Evolutionary conservation across 2,888 invertebrate species (phyloP), one percentile per base, ranked within the genome.

Genomic region (Tyria jacobaeae): DNA sequence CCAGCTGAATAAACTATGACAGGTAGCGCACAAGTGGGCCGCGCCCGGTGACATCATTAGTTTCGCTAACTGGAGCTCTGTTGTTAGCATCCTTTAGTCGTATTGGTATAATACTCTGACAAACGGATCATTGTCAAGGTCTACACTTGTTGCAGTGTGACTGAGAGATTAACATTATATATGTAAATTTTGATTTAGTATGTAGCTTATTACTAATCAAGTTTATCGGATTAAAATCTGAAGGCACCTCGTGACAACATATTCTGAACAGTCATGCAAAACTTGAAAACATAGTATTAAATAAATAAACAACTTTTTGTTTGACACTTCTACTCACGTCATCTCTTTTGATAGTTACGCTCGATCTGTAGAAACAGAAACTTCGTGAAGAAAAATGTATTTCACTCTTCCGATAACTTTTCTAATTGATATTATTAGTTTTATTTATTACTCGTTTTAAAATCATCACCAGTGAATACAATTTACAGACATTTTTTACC

Each of bases 31-130:
- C 80, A 82, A 81, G 75, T 75, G 75, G 57, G 75, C 82, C 84
- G 72, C 86, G 61, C 87, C 88, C 80, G 62, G 77, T 88, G 87
- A 87, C 81, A 79, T 88, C 88, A 87, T 73, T 80, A 78, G 70
- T 70, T 63, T 66, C 71, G 17, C 60, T 50, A 53, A 72, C 69
- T 70, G 64, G 63, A 64, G 66, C 35, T 58, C 41, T 54, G 44
- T 44, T 35, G 52, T 31, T 34, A 41, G 24, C 17, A 25, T 24
- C n/a, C 50, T 50, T 34, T 31, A 25, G 39, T 37, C 17, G n/a
- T 51, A 31, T 34, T 55, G 10, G 48, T 24, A 48, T 50, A 50
- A 57, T 57, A 47, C 58, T 37, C n/a, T 21, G 58, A 39, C 49
- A 48, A 49, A 49, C 35, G 44, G 49, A 54, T 50, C 54, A 53